phyloP scores from a whole-genome alignment of 1,140 invertebrate species.

The Luehdorfia chinensis region DNA sequence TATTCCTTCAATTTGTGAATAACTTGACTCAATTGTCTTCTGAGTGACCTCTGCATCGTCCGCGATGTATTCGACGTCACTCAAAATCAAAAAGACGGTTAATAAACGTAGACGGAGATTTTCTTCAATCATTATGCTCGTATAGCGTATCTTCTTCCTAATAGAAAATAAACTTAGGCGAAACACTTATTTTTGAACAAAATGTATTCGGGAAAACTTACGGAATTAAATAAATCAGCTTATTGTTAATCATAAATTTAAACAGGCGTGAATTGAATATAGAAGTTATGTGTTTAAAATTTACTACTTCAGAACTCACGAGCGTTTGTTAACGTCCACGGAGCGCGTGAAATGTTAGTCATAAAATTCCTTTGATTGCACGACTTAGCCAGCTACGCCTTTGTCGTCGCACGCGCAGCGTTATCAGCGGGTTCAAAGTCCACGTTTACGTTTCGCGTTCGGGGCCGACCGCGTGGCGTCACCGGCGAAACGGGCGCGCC shows the following conservation, averaged over 20 bases:
- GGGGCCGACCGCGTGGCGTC: slow-evolving; percentile 23
- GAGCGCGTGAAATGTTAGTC: too few species aligned
- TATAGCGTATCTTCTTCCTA: slow-evolving; percentile 22
- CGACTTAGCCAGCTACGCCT: too few species aligned
- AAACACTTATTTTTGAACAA: slow-evolving; percentile 6
- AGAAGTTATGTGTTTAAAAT: too few species aligned
- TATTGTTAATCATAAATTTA: too few species aligned
- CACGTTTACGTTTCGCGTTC: slow-evolving; percentile 37
- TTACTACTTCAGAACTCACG: too few species aligned
- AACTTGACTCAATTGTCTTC: slow-evolving; percentile 23
- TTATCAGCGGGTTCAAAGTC: slow-evolving; percentile 33
- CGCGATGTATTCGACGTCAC: slow-evolving; percentile 39
- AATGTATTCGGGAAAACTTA: slow-evolving; percentile 21
- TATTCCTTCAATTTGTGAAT: slow-evolving; percentile 27
- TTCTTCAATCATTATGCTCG: slow-evolving; percentile 21
- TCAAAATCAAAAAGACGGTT: slow-evolving; percentile 59
- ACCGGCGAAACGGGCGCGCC: too few species aligned
- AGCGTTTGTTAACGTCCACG: too few species aligned
- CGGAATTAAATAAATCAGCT: slow-evolving; percentile 35
- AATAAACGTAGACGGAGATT: slow-evolving; percentile 56
- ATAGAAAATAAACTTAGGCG: slow-evolving; percentile 4
- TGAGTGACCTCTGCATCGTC: slow-evolving; percentile 16
- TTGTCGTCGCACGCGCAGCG: background rate
- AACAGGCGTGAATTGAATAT: too few species aligned
- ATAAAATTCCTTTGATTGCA: too few species aligned